Percentiles rank a stretch among this genome's conserved stretches.
phyloP scores from a whole-genome alignment of 2,797 vertebrate species.

The Arctocebus calabarensis region DNA sequence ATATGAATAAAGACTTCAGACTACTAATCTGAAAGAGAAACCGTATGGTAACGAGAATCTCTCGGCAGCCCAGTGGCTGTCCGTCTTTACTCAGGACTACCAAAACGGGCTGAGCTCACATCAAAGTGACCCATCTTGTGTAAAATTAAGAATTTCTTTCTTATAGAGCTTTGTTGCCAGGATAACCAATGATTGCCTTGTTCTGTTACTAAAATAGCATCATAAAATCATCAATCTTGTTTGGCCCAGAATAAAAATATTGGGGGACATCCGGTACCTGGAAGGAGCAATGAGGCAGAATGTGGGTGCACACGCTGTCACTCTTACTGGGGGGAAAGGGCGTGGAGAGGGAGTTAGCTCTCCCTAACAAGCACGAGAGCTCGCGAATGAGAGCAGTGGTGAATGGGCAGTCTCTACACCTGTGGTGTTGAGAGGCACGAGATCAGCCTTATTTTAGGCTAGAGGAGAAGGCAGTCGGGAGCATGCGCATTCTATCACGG shows the following conservation, averaged over 20 bases:
- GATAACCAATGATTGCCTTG: neutral
- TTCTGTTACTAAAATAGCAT: neutral
- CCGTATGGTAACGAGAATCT: accelerated
- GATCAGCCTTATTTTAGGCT: too few species aligned
- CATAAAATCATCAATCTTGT: neutral
- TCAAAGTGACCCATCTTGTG: neutral
- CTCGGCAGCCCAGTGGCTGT: neutral
- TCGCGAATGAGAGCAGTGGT: too few species aligned
- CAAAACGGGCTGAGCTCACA: neutral
- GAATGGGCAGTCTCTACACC: too few species aligned
- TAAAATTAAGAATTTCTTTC: neutral
- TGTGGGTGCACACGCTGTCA: accelerated
- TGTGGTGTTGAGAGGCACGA: too few species aligned
- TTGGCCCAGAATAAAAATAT: neutral
- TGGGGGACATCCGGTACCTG: neutral
- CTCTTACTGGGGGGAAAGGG: too few species aligned
- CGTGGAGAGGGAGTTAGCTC: too few species aligned
- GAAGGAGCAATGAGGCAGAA: accelerated
- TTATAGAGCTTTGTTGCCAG: neutral
- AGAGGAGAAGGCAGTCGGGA: too few species aligned
- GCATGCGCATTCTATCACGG: too few species aligned
- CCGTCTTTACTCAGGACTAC: too few species aligned
- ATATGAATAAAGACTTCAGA: neutral
- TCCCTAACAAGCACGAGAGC: too few species aligned
- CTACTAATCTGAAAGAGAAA: neutral